A percentile compares a stretch with the other conserved stretches of the same genome.
phyloP scores from a whole-genome alignment of 2,797 vertebrate species.

The Sebastes diploproa region DNA sequence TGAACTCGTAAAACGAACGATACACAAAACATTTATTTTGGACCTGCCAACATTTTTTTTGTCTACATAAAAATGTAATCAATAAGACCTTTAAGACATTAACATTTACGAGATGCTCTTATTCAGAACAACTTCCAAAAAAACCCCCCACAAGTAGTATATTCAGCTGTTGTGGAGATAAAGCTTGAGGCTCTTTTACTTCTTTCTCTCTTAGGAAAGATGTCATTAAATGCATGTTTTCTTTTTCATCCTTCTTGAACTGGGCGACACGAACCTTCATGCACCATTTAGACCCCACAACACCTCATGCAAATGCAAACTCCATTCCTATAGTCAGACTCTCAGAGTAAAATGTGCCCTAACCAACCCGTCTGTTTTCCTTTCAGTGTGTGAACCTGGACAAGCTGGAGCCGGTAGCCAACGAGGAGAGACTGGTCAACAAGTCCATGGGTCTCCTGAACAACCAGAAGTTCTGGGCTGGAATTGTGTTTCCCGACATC shows the following conservation, averaged over 20 bases:
- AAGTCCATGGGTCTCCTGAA: slow-evolving; percentile 93
- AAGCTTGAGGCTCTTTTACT: background rate
- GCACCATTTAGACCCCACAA: background rate
- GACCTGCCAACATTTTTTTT: background rate
- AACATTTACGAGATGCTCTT: background rate
- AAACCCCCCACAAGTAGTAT: background rate
- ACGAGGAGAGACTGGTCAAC: slow-evolving; percentile 91
- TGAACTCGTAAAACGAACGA: no score
- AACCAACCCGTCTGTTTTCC: background rate
- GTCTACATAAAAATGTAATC: no score
- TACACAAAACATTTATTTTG: no score
- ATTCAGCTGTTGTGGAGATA: background rate
- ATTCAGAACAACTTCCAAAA: background rate
- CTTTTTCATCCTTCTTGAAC: background rate
- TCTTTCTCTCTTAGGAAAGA: background rate
- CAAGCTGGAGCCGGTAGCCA: slow-evolving; percentile 92
- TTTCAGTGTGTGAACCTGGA: slow-evolving; percentile 95
- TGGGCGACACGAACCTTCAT: background rate
- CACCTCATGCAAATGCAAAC: background rate
- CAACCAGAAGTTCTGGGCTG: slow-evolving; percentile 97
- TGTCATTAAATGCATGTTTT: background rate
- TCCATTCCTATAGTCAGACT: background rate
- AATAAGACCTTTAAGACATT: no score
- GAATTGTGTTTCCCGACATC: slow-evolving; percentile 92
- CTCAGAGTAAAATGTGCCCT: background rate